Base-by-base conservation (phyloP, 2,797 vertebrate genomes). In the Enteromius radiatus region DNA sequence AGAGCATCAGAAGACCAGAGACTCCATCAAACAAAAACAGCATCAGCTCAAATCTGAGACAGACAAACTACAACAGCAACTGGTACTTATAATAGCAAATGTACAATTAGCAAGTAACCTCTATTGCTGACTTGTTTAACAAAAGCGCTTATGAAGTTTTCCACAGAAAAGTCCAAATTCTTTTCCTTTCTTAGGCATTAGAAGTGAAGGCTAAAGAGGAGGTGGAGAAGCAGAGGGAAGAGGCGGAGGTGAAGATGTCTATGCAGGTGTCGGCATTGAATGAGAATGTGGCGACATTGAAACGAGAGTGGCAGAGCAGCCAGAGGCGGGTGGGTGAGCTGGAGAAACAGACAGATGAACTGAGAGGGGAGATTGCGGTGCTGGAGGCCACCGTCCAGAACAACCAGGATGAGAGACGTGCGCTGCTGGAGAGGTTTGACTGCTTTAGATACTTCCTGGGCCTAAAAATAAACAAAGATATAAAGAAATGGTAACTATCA, bases 381-480 rank as follows among this genome's bases (percentile, higher is more conserved):
- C 88, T 99, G 84, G 98, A 99, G 90, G 98, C 98, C 82, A 99
- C 98, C 0, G 96, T 99, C 52, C 98, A 99, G 90, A 99, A 99
- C 91, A 97, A 99, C 89, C 98, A 99, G 91, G 98, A 99, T 4
- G 98, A 99, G 90, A 95, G 98, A 73, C 95, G 98, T 11, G 97
- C 97, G 0, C 93, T 99, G 5, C 84, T 99, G 71, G 98, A 99
- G 91, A 96, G 98, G 98, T 97, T 61, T 19, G 76, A 64, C 4
- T 8, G 21, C 12, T 49, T 3, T 64, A 26, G 21, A 10, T 14
- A 5, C 11, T 63, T 68, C 36, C 36, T n/a, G 0, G 3, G 2
- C 19, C 1, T 14, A n/a, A 78, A 79, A 31, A 28, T 31, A 59
- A 23, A 28, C 31, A 65, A 15, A 36, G 15, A 49, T 21, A 61